Conservation (phyloP, 1,140 invertebrate genomes). For the Drosophila pseudoananassae region DNA sequence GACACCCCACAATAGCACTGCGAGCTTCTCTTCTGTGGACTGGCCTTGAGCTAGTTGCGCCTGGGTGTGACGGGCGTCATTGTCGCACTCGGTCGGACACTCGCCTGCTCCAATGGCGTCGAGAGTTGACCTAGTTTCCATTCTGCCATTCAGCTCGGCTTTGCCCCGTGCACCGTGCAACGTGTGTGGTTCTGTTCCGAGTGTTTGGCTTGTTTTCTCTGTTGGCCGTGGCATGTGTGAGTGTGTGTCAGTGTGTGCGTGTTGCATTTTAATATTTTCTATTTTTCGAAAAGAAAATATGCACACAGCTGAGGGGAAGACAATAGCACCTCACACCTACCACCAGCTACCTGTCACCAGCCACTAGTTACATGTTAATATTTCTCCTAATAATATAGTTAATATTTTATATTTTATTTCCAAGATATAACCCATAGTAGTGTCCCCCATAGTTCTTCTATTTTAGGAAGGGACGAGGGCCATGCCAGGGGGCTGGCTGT, state of each 20-base stretch:
- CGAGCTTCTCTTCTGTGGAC: constrained; percentile 39
- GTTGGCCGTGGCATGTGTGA: no score
- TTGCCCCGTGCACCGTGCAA: constrained; percentile 4
- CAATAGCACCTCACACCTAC: constrained; percentile 12
- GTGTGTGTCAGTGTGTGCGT: constrained; percentile 36
- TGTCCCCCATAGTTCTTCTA: not conserved
- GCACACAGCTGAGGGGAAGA: constrained; percentile 28
- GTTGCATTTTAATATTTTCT: constrained; percentile 72
- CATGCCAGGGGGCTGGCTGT: not conserved
- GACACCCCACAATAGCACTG: constrained; percentile 28
- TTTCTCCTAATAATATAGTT: no score
- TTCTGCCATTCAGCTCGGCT: constrained; percentile 17
- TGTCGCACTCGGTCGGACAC: constrained; percentile 62
- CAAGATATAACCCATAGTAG: not conserved
- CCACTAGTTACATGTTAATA: not conserved
- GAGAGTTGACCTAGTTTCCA: constrained; percentile 77
- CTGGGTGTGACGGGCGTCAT: constrained; percentile 74
- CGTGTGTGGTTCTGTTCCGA: constrained; percentile 1
- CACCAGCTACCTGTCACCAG: not conserved
- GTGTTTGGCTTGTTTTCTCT: constrained; percentile 42
- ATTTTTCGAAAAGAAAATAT: constrained; percentile 47
- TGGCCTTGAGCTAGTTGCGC: constrained; percentile 78
- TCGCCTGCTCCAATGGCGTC: constrained; percentile 60
- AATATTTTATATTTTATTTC: no score
- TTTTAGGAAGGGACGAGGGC: not conserved